Evolutionary conservation across 2,888 invertebrate species (phyloP), one percentile per base, ranked within the genome.

Genomic region (Gastrophysa polygoni): DNA sequence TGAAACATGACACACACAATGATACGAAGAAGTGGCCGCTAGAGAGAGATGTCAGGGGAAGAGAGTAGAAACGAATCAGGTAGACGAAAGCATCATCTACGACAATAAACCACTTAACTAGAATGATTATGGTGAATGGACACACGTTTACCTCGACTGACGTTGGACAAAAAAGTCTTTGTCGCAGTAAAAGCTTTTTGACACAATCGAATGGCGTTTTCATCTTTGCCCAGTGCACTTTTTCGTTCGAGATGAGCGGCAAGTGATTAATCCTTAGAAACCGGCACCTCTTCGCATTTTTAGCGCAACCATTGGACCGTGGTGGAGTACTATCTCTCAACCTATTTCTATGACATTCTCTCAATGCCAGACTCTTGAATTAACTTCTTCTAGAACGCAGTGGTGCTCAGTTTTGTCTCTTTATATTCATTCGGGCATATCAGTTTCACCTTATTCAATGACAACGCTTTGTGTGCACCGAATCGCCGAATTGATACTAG

Each of bases 121-220:
- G 78, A 79, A 80, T 79, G 80, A 80, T 80, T 76, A 73, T 54
- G 43, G 75, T 78, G 78, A 80, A 80, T 77, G 79, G 79, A 77
- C 80, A 80, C 79, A 80, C 79, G 78, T 78, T 80, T 76, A 74
- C 78, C 74, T 72, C 75, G 73, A 71, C 79, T 79, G 81, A 79
- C 80, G 75, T 80, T 78, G 70, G 69, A 69, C 74, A 78, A 77
- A 78, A 77, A 76, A 57, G 60, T 76, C 80, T 78, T 81, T 81
- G 81, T 81, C 80, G 80, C 78, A 70, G 78, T 82, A 82, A 82
- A 81, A 82, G 82, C 81, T 81, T 82, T 82, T 81, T 82, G 81
- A 82, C 82, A 80, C 80, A 79, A 78, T 76, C 76, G 73, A 75
- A 72, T 75, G 75, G 76, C 77, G 77, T 78, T 67, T 68, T 69